Evolutionary conservation across 2,888 invertebrate genomes (phyloP).

Genomic region (Eupithecia insigniata): DNA sequence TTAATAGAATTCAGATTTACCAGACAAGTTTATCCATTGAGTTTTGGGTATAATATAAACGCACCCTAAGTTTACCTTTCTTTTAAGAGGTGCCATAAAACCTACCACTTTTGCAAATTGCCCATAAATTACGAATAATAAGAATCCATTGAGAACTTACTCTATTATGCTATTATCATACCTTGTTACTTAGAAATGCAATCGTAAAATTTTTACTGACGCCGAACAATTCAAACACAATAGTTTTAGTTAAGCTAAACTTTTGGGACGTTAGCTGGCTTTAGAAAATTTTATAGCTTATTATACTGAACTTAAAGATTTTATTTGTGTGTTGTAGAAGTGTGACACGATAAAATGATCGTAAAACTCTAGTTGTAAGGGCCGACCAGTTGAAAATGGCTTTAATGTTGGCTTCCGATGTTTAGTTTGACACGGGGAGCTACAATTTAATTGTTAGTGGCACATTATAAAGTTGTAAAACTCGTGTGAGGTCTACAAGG

Average conservation of each 20-base stretch:
- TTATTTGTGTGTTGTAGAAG: constrained; percentile 36
- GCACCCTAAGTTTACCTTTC: constrained; percentile 48
- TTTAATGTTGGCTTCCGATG: constrained; percentile 34
- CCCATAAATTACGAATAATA: constrained; percentile 70
- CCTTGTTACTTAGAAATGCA: constrained; percentile 35
- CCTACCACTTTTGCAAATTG: constrained; percentile 75
- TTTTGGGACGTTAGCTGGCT: constrained; percentile 18
- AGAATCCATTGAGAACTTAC: constrained; percentile 60
- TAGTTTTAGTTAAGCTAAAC: constrained; percentile 2
- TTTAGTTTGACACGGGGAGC: constrained; percentile 26
- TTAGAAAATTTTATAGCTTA: constrained; percentile 41
- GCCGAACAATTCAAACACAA: constrained; percentile 10
- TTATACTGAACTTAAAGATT: constrained; percentile 41
- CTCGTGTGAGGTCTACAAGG: constrained; percentile 8
- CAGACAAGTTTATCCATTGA: constrained; percentile 2
- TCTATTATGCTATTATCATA: constrained; percentile 53
- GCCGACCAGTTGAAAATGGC: constrained; percentile 25
- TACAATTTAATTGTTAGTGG: constrained; percentile 22
- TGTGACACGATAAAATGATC: constrained; percentile 43
- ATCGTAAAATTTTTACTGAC: constrained; percentile 27
- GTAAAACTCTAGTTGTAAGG: constrained; percentile 39
- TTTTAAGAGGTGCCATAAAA: constrained; percentile 58
- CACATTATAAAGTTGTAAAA: constrained; percentile 32
- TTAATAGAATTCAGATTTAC: constrained; percentile 23
- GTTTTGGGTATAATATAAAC: constrained; percentile 33